A percentile compares a stretch with the other conserved stretches of the same genome.
These are phyloP conservation scores for Epistrophe eligans DNA, from an alignment of 2,888 invertebrate species.

Conservation along the genomic window DNA sequence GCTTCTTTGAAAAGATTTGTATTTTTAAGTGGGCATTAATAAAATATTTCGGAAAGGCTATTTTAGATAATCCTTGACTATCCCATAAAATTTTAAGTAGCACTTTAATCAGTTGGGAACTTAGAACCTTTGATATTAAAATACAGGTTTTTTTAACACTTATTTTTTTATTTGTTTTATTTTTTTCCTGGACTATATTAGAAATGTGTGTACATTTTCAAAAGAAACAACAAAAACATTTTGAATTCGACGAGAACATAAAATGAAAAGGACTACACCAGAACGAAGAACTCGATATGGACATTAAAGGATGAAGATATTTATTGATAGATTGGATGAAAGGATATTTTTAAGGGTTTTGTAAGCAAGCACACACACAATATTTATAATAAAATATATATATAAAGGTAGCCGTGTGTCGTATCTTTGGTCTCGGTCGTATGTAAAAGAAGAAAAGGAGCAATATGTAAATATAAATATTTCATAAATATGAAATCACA, in stretches of 20 bases:
- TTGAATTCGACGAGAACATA: not conserved
- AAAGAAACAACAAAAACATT: conserved; percentile 36
- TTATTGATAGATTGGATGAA: conserved; percentile 70
- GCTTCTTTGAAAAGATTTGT: not conserved
- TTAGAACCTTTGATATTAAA: not conserved
- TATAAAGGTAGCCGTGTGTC: not conserved
- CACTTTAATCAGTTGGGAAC: not conserved
- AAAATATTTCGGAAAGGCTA: not conserved
- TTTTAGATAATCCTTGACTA: not conserved
- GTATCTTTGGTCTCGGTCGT: not conserved
- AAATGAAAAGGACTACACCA: not conserved
- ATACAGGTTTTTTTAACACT: not conserved
- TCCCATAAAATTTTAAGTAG: not conserved
- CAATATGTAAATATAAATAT: conserved; percentile 51
- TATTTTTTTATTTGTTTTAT: not conserved
- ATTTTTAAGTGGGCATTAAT: not conserved
- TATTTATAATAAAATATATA: not conserved
- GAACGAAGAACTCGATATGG: not conserved
- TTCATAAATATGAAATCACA: conserved; percentile 74
- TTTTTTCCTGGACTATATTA: conserved; percentile 22
- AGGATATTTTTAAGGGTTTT: conserved; percentile 56
- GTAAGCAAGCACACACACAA: conserved; percentile 16
- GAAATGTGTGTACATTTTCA: conserved; percentile 52
- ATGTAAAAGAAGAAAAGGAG: conserved; percentile 7
- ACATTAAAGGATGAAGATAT: conserved; percentile 24